Percentiles rank a stretch among this genome's conserved stretches.
Evolutionary conservation across 2,888 invertebrate genomes (phyloP).

Genomic region (Meteorus cinctellus): DNA sequence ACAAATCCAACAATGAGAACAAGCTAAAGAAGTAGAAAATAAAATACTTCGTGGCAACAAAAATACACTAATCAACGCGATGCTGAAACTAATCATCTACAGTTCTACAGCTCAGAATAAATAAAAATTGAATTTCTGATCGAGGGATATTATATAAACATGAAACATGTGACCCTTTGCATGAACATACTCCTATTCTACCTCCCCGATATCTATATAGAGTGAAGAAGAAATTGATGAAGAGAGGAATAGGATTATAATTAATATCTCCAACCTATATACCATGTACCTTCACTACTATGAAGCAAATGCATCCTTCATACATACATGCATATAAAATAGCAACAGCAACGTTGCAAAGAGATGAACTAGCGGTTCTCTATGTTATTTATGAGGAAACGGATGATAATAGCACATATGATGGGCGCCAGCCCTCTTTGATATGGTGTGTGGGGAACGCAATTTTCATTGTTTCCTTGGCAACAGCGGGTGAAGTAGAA

Average conservation of each 20-base stretch:
- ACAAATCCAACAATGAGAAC: too few relatives aligned
- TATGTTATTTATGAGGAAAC: constrained; percentile 67
- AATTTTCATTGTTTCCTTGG: constrained; percentile 43
- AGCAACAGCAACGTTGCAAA: constrained; percentile 3
- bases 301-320: background rate
- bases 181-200: too few relatives aligned
- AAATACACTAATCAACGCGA: too few relatives aligned
- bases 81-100: too few relatives aligned
- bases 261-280: background rate
- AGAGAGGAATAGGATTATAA: background rate
- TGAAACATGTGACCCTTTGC: too few relatives aligned
- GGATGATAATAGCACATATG: constrained; percentile 69
- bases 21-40: too few relatives aligned
- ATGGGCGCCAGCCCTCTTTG: constrained; percentile 59
- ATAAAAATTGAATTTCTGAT: too few relatives aligned
- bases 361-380: constrained; percentile 53
- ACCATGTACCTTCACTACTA: background rate
- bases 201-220: background rate
- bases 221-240: too few relatives aligned
- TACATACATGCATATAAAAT: constrained; percentile 9
- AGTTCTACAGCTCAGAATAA: too few relatives aligned
- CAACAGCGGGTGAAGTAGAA: constrained; percentile 28
- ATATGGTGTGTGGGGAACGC: constrained; percentile 43
- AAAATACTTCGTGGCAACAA: too few relatives aligned
- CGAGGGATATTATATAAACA: too few relatives aligned